phyloP scores from a whole-genome alignment of 2,888 invertebrate species.

The Pharmacophagus antenor region DNA sequence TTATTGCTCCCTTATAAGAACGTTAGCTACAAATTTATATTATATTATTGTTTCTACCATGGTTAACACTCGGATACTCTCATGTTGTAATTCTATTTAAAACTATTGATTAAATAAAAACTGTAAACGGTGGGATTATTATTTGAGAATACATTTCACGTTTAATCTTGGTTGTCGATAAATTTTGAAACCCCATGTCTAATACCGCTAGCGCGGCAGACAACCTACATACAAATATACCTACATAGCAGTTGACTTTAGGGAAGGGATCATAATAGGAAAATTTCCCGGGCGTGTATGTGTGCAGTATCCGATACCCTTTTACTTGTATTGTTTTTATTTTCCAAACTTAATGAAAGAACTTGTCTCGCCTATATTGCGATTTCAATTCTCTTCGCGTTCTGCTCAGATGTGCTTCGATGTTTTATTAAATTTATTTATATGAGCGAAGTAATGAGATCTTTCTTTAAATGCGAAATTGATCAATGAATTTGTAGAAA shows the following conservation, averaged over 20 bases:
- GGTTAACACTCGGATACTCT: not conserved
- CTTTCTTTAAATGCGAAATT: conserved; percentile 20
- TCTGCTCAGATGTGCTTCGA: conserved; percentile 44
- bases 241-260: conserved; percentile 67
- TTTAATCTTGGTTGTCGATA: conserved; percentile 30
- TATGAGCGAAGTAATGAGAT: conserved; percentile 31
- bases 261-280: conserved; percentile 78
- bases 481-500: no score
- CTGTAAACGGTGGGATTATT: not conserved
- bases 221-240: conserved; percentile 64
- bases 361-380: conserved; percentile 71
- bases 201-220: conserved; percentile 48
- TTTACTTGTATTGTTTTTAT: conserved; percentile 80
- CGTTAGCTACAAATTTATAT: not conserved
- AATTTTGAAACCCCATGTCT: conserved; percentile 28
- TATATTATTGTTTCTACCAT: conserved; percentile 9
- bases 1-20: conserved; percentile 14
- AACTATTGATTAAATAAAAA: conserved; percentile 1
- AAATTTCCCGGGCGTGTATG: conserved; percentile 74
- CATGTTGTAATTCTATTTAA: not conserved
- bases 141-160: not conserved
- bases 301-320: conserved; percentile 73
- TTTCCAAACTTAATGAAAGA: conserved; percentile 78
- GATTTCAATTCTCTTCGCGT: conserved; percentile 65
- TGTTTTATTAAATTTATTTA: conserved; percentile 40